Evolutionary conservation across 2,113 vertebrate genomes (phyloP).

Genomic region (Meriones unguiculatus): DNA sequence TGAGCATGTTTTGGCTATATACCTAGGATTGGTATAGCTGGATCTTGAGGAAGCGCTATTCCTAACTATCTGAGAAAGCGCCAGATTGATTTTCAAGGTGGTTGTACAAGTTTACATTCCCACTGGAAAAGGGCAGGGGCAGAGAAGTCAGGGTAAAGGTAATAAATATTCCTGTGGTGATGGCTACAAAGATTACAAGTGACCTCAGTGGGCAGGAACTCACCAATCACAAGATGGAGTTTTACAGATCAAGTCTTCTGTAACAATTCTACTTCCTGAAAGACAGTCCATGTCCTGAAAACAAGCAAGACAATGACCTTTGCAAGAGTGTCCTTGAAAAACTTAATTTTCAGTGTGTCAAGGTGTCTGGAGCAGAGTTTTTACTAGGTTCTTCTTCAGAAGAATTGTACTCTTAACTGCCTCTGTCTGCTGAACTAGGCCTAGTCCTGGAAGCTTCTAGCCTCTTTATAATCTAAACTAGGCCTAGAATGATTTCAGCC

Average conservation of each 20-base stretch:
- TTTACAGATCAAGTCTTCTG: neutral
- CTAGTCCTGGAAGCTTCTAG: too few species aligned
- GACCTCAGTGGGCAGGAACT: neutral
- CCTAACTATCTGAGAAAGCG: too few species aligned
- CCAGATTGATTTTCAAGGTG: too few species aligned
- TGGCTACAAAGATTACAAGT: neutral
- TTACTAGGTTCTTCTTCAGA: neutral
- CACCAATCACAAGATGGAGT: neutral
- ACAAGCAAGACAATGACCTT: neutral
- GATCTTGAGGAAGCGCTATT: too few species aligned
- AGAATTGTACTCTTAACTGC: too few species aligned
- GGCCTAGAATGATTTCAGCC: too few species aligned
- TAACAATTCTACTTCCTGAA: neutral
- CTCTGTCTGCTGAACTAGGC: too few species aligned
- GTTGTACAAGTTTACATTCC: too few species aligned
- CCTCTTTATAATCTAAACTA: too few species aligned
- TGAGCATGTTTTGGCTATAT: too few species aligned
- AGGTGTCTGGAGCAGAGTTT: neutral
- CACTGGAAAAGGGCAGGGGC: too few species aligned
- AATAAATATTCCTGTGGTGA: slow-evolving; percentile 66
- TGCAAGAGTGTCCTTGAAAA: neutral
- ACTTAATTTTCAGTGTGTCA: neutral
- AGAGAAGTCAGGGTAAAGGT: slow-evolving; percentile 89
- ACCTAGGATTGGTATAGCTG: too few species aligned
- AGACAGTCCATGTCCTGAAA: neutral